Evolutionary conservation across 2,113 vertebrate genomes (phyloP).

Genomic region (Cyprinodon variegatus): DNA sequence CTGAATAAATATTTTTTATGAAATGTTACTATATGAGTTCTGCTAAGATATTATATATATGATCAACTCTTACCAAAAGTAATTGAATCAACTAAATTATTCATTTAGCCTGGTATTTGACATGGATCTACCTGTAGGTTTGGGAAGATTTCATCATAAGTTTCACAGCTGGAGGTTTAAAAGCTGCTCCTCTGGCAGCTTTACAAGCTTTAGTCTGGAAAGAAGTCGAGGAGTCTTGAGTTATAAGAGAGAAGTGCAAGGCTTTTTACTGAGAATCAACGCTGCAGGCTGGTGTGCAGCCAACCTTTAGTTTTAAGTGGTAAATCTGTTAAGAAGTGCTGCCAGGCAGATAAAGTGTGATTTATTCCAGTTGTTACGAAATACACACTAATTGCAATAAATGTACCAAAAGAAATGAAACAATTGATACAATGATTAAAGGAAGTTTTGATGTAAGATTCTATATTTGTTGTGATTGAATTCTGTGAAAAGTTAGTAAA

Average conservation of each 20-base stretch:
- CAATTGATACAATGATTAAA: neutral
- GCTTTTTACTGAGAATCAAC: neutral
- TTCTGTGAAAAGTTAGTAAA: neutral
- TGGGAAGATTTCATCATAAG: neutral
- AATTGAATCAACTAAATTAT: neutral
- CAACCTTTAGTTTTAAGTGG: neutral
- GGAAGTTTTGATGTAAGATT: neutral
- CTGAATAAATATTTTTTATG: neutral
- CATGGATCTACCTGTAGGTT: neutral
- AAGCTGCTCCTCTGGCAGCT: neutral
- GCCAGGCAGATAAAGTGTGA: slow-evolving; percentile 3
- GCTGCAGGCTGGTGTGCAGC: neutral
- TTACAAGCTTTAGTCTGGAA: neutral
- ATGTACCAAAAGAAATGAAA: neutral
- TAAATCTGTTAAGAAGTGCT: neutral
- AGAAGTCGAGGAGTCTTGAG: neutral
- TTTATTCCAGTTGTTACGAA: slow-evolving; percentile 6
- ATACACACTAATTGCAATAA: neutral
- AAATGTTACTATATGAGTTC: neutral
- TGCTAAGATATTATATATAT: neutral
- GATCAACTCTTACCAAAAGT: neutral
- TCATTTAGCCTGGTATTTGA: neutral
- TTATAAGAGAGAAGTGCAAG: neutral
- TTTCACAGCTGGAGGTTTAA: neutral
- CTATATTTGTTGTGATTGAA: neutral